phyloP scores from a whole-genome alignment of 2,113 vertebrate genomes.

The Eulemur macaco region DNA sequence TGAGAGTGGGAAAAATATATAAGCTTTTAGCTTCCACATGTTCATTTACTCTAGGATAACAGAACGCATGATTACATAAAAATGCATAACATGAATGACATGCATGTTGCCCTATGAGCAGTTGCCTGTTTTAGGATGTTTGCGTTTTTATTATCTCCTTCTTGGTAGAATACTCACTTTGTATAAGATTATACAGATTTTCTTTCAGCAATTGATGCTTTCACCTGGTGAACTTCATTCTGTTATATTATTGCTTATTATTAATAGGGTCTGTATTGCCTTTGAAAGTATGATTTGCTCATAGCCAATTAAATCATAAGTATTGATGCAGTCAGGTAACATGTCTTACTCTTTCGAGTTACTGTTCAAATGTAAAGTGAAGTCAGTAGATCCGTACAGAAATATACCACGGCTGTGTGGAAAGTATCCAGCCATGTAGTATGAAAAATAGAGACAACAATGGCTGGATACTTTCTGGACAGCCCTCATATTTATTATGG shows the following conservation, averaged over 20 bases:
- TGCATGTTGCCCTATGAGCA: neutral
- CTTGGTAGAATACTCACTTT: neutral
- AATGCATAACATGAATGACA: neutral
- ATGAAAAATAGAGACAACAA: no score
- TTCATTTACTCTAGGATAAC: slow-evolving; percentile 28
- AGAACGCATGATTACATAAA: neutral
- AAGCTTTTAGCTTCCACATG: neutral
- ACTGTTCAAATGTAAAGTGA: neutral
- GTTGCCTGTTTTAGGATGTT: neutral
- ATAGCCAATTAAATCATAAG: neutral
- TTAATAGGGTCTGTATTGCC: neutral
- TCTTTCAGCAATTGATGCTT: slow-evolving; percentile 10
- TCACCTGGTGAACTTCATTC: neutral
- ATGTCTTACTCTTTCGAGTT: neutral
- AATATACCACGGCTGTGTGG: no score
- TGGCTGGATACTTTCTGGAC: no score
- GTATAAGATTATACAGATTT: neutral
- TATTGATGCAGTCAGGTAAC: neutral
- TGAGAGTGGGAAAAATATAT: neutral
- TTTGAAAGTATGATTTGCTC: neutral
- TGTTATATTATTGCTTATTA: neutral
- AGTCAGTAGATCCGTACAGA: neutral
- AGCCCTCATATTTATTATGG: neutral
- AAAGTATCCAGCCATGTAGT: no score
- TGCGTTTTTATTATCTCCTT: slow-evolving; percentile 13